These are phyloP conservation scores for Polylopha cassiicola DNA, from an alignment of 2,888 invertebrate genomes.

Conservation along the genomic window DNA sequence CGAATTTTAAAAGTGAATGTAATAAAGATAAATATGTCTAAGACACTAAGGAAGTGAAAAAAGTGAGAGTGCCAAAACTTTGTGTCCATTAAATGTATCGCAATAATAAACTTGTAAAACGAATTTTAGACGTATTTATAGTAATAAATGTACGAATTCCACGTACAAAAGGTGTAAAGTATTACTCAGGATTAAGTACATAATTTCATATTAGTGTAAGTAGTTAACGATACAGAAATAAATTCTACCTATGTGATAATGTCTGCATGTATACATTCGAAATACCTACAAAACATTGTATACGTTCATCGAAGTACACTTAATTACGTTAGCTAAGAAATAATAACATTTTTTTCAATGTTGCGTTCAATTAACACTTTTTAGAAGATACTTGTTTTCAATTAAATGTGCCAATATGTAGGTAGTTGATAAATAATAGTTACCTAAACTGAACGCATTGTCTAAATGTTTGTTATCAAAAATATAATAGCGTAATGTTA, in stretches of 20 bases:
- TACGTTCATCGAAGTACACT: constrained; percentile 59
- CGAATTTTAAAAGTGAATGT: constrained; percentile 7
- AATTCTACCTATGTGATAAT: constrained; percentile 55
- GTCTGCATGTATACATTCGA: constrained; percentile 58
- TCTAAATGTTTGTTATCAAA: not conserved
- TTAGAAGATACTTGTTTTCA: constrained; percentile 3
- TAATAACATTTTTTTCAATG: constrained; percentile 12
- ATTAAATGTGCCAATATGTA: constrained; percentile 6
- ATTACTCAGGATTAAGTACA: constrained; percentile 24
- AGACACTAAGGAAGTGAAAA: constrained; percentile 5
- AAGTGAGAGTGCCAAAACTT: constrained; percentile 55
- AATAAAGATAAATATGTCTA: constrained; percentile 8
- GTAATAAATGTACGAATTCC: constrained; percentile 33
- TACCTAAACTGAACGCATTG: not conserved
- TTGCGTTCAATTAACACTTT: constrained; percentile 17
- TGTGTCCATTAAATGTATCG: constrained; percentile 63
- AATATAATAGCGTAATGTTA: too few species aligned
- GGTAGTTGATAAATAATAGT: constrained; percentile 5
- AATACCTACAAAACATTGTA: constrained; percentile 45
- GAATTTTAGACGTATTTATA: constrained; percentile 46
- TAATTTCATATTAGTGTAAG: constrained; percentile 23
- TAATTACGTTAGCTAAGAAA: constrained; percentile 25
- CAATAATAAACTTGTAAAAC: constrained; percentile 47
- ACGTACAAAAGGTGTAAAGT: constrained; percentile 41
- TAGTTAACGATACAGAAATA: constrained; percentile 24